These are phyloP conservation scores for Phymorhynchus buccinoides DNA, from an alignment of 1,140 invertebrate genomes.

Conservation along the genomic window DNA sequence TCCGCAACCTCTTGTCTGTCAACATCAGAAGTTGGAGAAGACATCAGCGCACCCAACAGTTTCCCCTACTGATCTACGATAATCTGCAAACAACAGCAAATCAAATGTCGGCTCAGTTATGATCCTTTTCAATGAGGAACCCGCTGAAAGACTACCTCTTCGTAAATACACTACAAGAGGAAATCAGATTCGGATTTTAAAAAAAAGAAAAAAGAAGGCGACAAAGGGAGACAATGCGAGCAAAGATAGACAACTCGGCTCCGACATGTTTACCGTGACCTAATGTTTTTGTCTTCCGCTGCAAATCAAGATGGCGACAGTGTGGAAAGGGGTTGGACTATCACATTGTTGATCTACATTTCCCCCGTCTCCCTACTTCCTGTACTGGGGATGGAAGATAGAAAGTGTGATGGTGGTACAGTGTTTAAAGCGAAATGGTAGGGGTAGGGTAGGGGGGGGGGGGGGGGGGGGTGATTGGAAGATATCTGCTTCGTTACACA, in stretches of 20 bases:
- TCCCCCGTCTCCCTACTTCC: not conserved
- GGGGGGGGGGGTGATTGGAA: no score
- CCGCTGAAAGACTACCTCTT: not conserved
- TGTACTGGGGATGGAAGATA: no score
- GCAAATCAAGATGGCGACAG: constrained; percentile 34
- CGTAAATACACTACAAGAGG: not conserved
- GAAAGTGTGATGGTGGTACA: no score
- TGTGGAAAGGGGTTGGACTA: not conserved
- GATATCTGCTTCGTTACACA: not conserved
- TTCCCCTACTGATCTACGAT: not conserved
- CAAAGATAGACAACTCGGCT: constrained; percentile 35
- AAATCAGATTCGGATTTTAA: not conserved
- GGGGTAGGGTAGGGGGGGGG: not conserved
- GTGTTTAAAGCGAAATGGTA: not conserved
- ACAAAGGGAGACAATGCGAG: constrained; percentile 27
- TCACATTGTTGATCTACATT: not conserved
- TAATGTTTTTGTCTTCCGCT: not conserved
- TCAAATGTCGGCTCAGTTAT: no score
- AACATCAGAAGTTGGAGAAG: not conserved
- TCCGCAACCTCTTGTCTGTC: not conserved
- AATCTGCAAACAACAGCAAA: not conserved
- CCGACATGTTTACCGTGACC: constrained; percentile 23
- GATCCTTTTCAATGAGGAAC: not conserved
- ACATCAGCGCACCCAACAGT: not conserved
- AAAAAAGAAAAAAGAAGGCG: not conserved